Percentiles rank a stretch among this genome's conserved stretches.
Evolutionary conservation across 2,113 vertebrate species (phyloP).

Genomic region (Gadus macrocephalus): DNA sequence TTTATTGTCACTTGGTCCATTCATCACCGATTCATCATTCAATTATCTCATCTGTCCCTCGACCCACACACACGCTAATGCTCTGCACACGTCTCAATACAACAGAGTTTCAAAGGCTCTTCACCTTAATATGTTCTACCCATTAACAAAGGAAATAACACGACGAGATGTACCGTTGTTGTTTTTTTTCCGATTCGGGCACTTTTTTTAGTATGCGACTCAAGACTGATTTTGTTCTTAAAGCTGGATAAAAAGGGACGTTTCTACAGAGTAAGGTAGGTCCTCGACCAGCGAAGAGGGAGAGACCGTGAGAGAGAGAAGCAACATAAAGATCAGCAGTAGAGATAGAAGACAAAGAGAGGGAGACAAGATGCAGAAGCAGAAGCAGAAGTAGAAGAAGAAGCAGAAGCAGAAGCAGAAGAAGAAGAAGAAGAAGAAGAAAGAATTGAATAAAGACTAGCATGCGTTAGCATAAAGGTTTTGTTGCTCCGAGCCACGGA

Average conservation of each 20-base stretch:
- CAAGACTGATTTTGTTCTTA: constrained; percentile 35
- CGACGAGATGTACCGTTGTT: constrained; percentile 25
- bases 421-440: too few species aligned
- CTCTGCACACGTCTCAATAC: constrained; percentile 35
- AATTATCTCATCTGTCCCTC: constrained; percentile 30
- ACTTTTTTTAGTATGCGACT: constrained; percentile 8
- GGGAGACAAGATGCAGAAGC: too few species aligned
- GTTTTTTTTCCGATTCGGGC: constrained; percentile 13
- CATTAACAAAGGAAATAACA: constrained; percentile 21
- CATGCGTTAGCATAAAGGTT: too few species aligned
- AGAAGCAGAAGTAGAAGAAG: too few species aligned
- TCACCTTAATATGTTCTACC: constrained; percentile 8
- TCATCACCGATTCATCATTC: constrained; percentile 5
- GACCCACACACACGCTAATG: constrained; percentile 28
- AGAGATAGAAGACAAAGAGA: not conserved
- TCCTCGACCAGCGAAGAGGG: not conserved
- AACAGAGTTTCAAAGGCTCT: constrained; percentile 10
- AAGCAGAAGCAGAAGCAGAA: too few species aligned
- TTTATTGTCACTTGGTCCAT: constrained; percentile 22
- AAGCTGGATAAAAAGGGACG: constrained; percentile 12
- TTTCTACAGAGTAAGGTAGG: constrained; percentile 14
- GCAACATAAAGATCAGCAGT: not conserved
- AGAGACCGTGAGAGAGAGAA: not conserved
- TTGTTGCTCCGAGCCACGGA: too few species aligned
- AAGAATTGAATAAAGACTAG: too few species aligned